Percentiles rank a stretch among this genome's conserved stretches.
Evolutionary conservation across 2,797 vertebrate species (phyloP).

Genomic region (Sphenodon punctatus): DNA sequence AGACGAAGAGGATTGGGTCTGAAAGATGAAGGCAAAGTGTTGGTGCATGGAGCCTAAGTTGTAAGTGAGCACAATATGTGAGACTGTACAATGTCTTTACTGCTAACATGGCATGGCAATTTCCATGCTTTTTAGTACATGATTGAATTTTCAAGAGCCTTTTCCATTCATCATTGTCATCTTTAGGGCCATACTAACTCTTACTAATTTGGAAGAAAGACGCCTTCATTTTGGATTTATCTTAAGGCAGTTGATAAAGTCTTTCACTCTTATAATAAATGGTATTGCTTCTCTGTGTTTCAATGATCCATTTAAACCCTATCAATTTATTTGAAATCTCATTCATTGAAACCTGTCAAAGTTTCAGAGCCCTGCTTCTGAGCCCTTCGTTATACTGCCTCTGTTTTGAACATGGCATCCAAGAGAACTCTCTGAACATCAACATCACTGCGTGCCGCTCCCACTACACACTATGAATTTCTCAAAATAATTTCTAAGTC

Average conservation of each 20-base stretch:
- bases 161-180: conserved; percentile 10
- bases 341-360: conserved; percentile 36
- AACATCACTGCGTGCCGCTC: conserved; percentile 1
- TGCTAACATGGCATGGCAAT: no score
- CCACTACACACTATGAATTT: not conserved
- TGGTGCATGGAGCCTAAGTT: no score
- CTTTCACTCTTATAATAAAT: conserved; percentile 40
- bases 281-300: conserved; percentile 22
- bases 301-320: conserved; percentile 39
- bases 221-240: conserved; percentile 2
- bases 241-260: conserved; percentile 1
- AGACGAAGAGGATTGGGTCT: no score
- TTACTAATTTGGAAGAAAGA: not conserved
- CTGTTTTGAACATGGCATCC: conserved; percentile 28
- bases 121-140: no score
- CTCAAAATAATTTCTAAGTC: not conserved
- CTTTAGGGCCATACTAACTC: not conserved
- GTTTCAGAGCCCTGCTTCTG: conserved; percentile 12
- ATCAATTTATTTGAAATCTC: conserved; percentile 36
- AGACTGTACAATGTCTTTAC: no score
- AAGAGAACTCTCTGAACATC: conserved; percentile 23
- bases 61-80: no score
- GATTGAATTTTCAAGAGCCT: no score
- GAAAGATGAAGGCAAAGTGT: no score
- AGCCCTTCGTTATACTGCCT: conserved; percentile 17